Base-by-base conservation (phyloP, 2,888 invertebrate genomes). In the Pseudoips prasinana region DNA sequence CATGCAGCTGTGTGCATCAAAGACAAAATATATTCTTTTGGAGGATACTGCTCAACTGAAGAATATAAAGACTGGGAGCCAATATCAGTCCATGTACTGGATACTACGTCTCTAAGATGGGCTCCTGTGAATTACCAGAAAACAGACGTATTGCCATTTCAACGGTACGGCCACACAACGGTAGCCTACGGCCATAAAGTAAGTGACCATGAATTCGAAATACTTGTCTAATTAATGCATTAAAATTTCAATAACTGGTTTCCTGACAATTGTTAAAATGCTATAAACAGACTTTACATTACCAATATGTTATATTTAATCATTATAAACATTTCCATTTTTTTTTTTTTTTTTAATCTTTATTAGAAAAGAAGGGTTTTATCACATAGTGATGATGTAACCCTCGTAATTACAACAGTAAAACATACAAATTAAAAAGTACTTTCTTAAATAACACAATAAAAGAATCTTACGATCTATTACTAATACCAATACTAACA, bases 111-210 rank as follows among this genome's bases (percentile, higher is more conserved):
- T 11, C 82, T 90, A 58, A 85, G 90, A 58, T 92, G 94, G 94
- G 77, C 88, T 0, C 54, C 80, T 8, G 77, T 92, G n/a, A 80
- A 58, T 62, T 90, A 67, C 83, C 90, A 64, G 76, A 90, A 68
- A 79, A 87, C 51, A 51, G 73, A 58, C 82, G 81, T 89, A 25
- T 89, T 92, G 25, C 96, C 96, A 0, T 95, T 94, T 69, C 95
- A 96, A 78, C 90, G 96, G 52, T 98, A 98, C 81, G 98, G 98
- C 0, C 98, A 98, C 72, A 95, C 97, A n/a, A 95, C 95, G 26
- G 95, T 96, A 1, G 92, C 93, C 0, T 94, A 94, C 71, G 91
- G 91, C 22, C 91, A 94, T 25, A 93, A 92, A 75, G 91, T 91
- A 60, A 53, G 52, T 36, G 14, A 14, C 14, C 14, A 14, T 14